A percentile compares a stretch with the other conserved stretches of the same genome.
These are phyloP conservation scores for Tipula unca DNA, from an alignment of 2,888 invertebrate species.

Conservation along the genomic window DNA sequence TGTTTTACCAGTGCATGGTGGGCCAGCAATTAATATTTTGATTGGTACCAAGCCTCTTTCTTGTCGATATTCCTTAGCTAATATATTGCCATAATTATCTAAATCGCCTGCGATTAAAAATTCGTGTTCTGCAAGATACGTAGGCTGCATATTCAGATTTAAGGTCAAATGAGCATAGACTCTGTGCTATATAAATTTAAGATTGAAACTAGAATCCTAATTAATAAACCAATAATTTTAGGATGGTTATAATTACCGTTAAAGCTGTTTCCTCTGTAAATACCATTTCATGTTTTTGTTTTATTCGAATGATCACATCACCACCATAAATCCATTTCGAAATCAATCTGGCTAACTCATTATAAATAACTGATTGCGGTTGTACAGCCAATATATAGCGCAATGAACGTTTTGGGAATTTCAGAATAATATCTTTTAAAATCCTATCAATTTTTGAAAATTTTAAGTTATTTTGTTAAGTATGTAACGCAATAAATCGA, in stretches of 20 bases:
- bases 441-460: constrained; percentile 36
- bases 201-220: neutral
- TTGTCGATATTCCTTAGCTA: constrained; percentile 46
- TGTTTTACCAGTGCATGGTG: constrained; percentile 58
- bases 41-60: constrained; percentile 49
- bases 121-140: constrained; percentile 46
- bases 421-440: constrained; percentile 42
- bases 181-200: constrained; percentile 43
- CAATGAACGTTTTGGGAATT: constrained; percentile 45
- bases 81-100: constrained; percentile 33
- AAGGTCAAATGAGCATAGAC: constrained; percentile 49
- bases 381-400: constrained; percentile 57
- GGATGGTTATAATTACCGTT: constrained; percentile 30
- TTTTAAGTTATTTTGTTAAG: neutral
- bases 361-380: constrained; percentile 47
- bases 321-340: constrained; percentile 24
- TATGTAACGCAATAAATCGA: neutral
- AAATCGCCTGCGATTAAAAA: constrained; percentile 34
- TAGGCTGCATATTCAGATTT: constrained; percentile 52
- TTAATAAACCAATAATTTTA: neutral
- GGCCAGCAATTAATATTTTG: constrained; percentile 54
- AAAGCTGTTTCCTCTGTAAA: constrained; percentile 46
- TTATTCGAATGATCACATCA: constrained; percentile 41
- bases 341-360: constrained; percentile 50
- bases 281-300: constrained; percentile 50